Evolutionary conservation across 2,113 vertebrate species (phyloP).

Genomic region (Ochotona princeps): DNA sequence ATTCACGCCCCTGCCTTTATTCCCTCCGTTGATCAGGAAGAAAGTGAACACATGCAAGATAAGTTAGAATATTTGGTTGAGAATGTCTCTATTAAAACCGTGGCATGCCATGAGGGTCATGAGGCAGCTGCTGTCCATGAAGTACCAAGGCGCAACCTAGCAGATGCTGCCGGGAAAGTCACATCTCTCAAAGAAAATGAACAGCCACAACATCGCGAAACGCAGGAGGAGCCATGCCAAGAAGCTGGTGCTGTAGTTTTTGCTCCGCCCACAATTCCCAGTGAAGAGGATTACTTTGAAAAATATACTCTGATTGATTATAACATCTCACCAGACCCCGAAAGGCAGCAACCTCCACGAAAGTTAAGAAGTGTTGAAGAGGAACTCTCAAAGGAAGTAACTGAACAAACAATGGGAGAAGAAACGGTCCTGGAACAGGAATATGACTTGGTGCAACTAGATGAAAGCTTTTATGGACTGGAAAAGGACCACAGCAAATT

Average conservation of each 20-base stretch:
- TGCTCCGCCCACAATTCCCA: slow-evolving; percentile 66
- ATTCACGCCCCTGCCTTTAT: slow-evolving; percentile 93
- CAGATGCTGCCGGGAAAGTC: slow-evolving; percentile 66
- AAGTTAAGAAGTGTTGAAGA: slow-evolving; percentile 75
- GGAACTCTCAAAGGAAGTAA: slow-evolving; percentile 70
- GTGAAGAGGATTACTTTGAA: slow-evolving; percentile 95
- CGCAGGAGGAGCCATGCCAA: background rate
- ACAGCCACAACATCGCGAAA: slow-evolving; percentile 60
- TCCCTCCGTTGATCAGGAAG: slow-evolving; percentile 93
- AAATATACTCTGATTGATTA: slow-evolving; percentile 94
- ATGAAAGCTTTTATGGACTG: slow-evolving; percentile 93
- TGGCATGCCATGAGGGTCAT: slow-evolving; percentile 64
- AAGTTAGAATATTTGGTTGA: slow-evolving; percentile 93
- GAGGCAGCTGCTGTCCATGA: slow-evolving; percentile 59
- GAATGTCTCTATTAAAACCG: slow-evolving; percentile 87
- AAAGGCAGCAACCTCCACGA: slow-evolving; percentile 76
- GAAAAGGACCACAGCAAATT: slow-evolving; percentile 73
- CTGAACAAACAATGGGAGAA: slow-evolving; percentile 68
- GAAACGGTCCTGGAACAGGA: slow-evolving; percentile 87
- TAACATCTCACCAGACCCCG: slow-evolving; percentile 82
- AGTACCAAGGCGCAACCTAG: slow-evolving; percentile 50
- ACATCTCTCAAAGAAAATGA: slow-evolving; percentile 41
- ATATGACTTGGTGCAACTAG: slow-evolving; percentile 89
- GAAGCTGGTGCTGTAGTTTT: slow-evolving; percentile 46
- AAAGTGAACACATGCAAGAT: slow-evolving; percentile 91